Evolutionary conservation across 2,888 invertebrate genomes (phyloP).

Genomic region (Alitta virens): DNA sequence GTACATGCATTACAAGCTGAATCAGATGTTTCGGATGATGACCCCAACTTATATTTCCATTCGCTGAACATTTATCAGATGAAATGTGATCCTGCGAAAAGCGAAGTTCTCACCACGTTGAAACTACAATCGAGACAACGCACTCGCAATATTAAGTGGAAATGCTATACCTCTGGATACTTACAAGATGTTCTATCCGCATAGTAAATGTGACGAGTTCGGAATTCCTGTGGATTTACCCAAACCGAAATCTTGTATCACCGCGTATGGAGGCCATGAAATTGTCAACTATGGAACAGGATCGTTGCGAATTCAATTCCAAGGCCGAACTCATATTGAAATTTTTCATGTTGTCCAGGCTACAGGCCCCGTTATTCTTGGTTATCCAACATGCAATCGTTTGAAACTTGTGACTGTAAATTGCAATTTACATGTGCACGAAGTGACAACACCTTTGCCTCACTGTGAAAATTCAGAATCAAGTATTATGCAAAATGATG

Average conservation of each 20-base stretch:
- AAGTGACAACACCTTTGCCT: too few relatives aligned
- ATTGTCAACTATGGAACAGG: not conserved
- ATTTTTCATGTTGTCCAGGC: not conserved
- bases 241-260: not conserved
- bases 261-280: not conserved
- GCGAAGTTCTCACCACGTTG: too few relatives aligned
- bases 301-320: not conserved
- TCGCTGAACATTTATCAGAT: too few relatives aligned
- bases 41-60: too few relatives aligned
- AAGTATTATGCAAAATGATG: too few relatives aligned
- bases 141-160: not conserved
- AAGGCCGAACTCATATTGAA: not conserved
- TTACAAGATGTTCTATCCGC: not conserved
- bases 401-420: not conserved
- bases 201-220: not conserved
- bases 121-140: not conserved
- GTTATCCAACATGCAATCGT: not conserved
- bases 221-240: not conserved
- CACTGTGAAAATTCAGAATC: too few relatives aligned
- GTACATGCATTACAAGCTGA: too few relatives aligned
- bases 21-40: too few relatives aligned
- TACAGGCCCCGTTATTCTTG: not conserved
- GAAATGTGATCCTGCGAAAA: too few relatives aligned
- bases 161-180: not conserved
- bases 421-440: too few relatives aligned